Conservation (phyloP, 2,797 vertebrate genomes). For the Phyllotis vaccarum region DNA sequence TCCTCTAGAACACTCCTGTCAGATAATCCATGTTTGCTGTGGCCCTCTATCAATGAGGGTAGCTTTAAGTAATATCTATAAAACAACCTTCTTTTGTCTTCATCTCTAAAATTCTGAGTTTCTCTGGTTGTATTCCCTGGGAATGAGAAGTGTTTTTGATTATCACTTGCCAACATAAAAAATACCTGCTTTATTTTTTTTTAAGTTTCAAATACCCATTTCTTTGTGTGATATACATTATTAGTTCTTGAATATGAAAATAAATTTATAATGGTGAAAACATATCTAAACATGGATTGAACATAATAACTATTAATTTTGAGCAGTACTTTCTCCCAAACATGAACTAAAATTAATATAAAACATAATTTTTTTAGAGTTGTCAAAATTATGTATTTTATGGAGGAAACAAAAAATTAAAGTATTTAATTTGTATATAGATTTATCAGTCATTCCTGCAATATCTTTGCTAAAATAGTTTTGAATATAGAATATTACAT, state of each 20-base stretch:
- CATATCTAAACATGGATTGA: background rate
- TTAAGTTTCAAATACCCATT: no score
- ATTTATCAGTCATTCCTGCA: background rate
- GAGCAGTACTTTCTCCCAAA: background rate
- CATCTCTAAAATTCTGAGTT: rapidly evolving
- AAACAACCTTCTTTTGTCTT: background rate
- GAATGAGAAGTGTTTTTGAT: background rate
- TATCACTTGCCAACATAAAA: background rate
- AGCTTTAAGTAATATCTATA: background rate
- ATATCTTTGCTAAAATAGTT: background rate
- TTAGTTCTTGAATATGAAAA: background rate
- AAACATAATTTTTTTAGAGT: background rate
- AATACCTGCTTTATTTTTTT: background rate
- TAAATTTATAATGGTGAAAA: background rate
- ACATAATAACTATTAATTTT: background rate
- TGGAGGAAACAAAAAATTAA: background rate
- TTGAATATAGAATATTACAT: background rate
- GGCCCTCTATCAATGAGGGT: background rate
- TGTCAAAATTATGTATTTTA: background rate
- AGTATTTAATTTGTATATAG: background rate
- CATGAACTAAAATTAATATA: background rate
- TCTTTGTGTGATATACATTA: background rate
- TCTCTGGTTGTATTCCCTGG: no score
- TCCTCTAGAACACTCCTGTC: background rate
- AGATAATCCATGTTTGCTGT: background rate